phyloP scores from a whole-genome alignment of 2,113 vertebrate genomes.

The Semicossyphus pulcher region DNA sequence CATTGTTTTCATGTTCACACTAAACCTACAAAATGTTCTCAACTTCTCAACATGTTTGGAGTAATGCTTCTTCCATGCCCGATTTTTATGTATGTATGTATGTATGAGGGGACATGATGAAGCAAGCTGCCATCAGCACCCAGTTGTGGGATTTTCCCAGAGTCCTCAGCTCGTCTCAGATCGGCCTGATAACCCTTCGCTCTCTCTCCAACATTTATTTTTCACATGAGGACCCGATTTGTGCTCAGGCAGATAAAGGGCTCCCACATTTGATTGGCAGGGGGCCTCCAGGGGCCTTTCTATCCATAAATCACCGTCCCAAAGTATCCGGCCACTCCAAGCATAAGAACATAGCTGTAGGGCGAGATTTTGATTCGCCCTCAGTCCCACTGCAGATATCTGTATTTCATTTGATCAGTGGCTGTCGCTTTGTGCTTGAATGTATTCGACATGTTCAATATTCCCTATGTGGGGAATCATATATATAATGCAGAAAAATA shows the following conservation, averaged over 20 bases:
- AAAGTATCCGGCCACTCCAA: not conserved
- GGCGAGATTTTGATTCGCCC: slow-evolving; percentile 1
- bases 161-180: slow-evolving; percentile 18
- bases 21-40: too few relatives aligned
- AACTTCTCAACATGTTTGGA: too few relatives aligned
- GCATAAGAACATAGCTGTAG: slow-evolving; percentile 1
- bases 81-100: not conserved
- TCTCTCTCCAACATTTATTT: slow-evolving; percentile 25
- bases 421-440: not conserved
- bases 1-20: too few relatives aligned
- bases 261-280: slow-evolving; percentile 11
- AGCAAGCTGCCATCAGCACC: not conserved
- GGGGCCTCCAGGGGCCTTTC: not conserved
- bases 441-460: not conserved
- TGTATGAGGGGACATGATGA: not conserved
- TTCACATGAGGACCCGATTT: slow-evolving; percentile 36
- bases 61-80: too few relatives aligned
- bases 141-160: slow-evolving; percentile 13
- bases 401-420: slow-evolving; percentile 6
- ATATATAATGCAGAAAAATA: not conserved
- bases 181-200: slow-evolving; percentile 17
- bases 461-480: not conserved
- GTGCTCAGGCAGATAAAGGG: slow-evolving; percentile 30
- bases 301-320: slow-evolving; percentile 31
- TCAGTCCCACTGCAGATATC: not conserved